A percentile compares a stretch with the other conserved stretches of the same genome.
phyloP scores from a whole-genome alignment of 2,797 vertebrate species.

The Pteronotus mesoamericanus region DNA sequence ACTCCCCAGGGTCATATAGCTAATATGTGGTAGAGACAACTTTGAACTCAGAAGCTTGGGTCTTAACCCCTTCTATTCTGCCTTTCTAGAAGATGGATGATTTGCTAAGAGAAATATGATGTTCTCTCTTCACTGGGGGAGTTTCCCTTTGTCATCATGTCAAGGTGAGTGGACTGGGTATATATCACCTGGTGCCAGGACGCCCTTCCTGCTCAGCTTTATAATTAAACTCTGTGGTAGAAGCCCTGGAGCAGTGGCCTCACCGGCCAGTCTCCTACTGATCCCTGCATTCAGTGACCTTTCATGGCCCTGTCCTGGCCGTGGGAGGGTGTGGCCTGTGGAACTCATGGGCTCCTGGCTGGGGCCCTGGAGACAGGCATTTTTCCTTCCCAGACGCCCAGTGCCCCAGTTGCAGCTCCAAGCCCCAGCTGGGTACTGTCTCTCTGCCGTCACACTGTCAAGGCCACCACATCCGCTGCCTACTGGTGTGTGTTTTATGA shows the following conservation, averaged over 20 bases:
- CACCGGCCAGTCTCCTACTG: too few species aligned
- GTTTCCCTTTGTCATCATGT: neutral
- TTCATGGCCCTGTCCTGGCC: neutral
- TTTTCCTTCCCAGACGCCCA: constrained; percentile 30
- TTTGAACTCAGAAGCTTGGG: neutral
- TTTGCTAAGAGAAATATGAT: neutral
- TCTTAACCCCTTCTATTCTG: neutral
- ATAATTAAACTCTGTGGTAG: neutral
- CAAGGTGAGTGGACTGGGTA: neutral
- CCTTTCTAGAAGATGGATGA: neutral
- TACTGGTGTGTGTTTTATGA: constrained; percentile 41
- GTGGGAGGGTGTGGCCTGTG: neutral
- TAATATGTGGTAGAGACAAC: neutral
- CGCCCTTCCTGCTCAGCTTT: neutral
- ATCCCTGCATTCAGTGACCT: too few species aligned
- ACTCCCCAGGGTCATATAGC: neutral
- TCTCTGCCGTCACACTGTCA: neutral
- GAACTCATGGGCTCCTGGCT: neutral
- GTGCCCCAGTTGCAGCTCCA: constrained; percentile 50
- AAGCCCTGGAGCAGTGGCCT: neutral
- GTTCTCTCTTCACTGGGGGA: neutral
- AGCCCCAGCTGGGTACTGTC: constrained; percentile 53
- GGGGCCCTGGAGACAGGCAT: constrained; percentile 21
- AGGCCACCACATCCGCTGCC: constrained; percentile 12
- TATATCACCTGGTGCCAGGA: neutral